Conservation (phyloP, 2,888 invertebrate species). For the Ormyrus nitidulus region DNA sequence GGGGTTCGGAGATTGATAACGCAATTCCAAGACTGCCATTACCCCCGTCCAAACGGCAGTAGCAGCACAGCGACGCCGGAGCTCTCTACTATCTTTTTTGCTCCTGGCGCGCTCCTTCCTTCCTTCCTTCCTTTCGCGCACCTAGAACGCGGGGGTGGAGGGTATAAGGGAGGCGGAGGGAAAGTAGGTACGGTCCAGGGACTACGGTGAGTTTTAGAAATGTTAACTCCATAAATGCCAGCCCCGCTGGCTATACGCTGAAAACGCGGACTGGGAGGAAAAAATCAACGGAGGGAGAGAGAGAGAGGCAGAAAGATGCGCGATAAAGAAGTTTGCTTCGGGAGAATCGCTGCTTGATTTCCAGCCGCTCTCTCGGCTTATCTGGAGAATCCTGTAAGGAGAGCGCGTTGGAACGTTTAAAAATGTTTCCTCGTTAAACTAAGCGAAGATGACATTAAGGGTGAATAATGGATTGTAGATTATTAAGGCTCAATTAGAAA, state of each 20-base stretch:
- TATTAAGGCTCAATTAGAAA: neutral
- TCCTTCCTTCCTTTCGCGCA: constrained; percentile 62
- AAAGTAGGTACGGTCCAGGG: constrained; percentile 60
- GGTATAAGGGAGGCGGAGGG: neutral
- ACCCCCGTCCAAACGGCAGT: constrained; percentile 64
- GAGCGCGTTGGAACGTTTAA: too few species aligned
- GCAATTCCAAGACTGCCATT: constrained; percentile 76
- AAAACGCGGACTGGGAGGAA: neutral
- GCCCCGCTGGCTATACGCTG: constrained; percentile 59
- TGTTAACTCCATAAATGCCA: constrained; percentile 75
- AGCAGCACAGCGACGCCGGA: constrained; percentile 58
- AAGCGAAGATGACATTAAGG: too few species aligned
- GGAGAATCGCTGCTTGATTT: constrained; percentile 41
- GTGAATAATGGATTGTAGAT: too few species aligned
- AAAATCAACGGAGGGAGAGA: constrained; percentile 15
- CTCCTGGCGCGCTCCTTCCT: constrained; percentile 65
- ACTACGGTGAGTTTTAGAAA: constrained; percentile 74
- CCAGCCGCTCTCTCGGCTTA: constrained; percentile 29
- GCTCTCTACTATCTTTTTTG: constrained; percentile 72
- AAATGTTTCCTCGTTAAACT: too few species aligned
- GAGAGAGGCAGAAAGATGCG: constrained; percentile 53
- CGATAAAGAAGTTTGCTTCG: constrained; percentile 51
- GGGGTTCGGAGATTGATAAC: constrained; percentile 75
- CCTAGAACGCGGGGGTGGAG: constrained; percentile 3
- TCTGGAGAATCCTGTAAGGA: neutral